Evolutionary conservation across 2,797 vertebrate species (phyloP).

Genomic region (Paratrypauchen microcephalus): DNA sequence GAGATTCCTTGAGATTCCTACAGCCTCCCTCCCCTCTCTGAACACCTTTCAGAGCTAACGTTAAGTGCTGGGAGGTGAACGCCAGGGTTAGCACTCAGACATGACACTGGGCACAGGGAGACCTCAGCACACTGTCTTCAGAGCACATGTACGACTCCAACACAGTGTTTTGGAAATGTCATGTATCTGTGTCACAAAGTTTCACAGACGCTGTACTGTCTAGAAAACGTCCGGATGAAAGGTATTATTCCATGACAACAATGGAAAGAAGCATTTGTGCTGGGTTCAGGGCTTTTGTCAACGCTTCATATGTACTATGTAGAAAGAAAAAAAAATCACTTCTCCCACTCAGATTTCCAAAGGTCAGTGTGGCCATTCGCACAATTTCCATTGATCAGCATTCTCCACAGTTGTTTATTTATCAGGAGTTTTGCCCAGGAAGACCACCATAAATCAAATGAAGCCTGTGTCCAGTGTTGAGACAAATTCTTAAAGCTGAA

Average conservation of each 20-base stretch:
- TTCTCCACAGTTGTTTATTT: slow-evolving; percentile 55
- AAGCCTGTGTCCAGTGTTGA: slow-evolving; percentile 40
- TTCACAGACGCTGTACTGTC: slow-evolving; percentile 46
- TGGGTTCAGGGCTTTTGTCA: slow-evolving; percentile 42
- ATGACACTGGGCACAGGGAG: slow-evolving; percentile 34
- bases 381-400: slow-evolving; percentile 74
- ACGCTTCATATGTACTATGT: slow-evolving; percentile 19
- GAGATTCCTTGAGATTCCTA: slow-evolving; percentile 31
- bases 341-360: slow-evolving; percentile 56
- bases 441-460: slow-evolving; percentile 64
- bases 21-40: slow-evolving; percentile 30
- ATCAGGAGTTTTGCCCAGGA: slow-evolving; percentile 50
- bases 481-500: slow-evolving; percentile 31
- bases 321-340: slow-evolving; percentile 15
- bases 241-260: slow-evolving; percentile 44
- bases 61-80: slow-evolving; percentile 56
- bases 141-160: slow-evolving; percentile 33
- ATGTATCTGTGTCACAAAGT: slow-evolving; percentile 37
- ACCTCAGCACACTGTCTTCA: slow-evolving; percentile 31
- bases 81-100: slow-evolving; percentile 53
- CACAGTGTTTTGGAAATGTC: slow-evolving; percentile 49
- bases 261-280: slow-evolving; percentile 47
- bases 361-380: slow-evolving; percentile 66
- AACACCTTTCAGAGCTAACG: slow-evolving; percentile 45
- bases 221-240: slow-evolving; percentile 35